Evolutionary conservation across 2,888 invertebrate genomes (phyloP), one percentile per base, ranked within the genome.

Genomic region (Andrena minutula): DNA sequence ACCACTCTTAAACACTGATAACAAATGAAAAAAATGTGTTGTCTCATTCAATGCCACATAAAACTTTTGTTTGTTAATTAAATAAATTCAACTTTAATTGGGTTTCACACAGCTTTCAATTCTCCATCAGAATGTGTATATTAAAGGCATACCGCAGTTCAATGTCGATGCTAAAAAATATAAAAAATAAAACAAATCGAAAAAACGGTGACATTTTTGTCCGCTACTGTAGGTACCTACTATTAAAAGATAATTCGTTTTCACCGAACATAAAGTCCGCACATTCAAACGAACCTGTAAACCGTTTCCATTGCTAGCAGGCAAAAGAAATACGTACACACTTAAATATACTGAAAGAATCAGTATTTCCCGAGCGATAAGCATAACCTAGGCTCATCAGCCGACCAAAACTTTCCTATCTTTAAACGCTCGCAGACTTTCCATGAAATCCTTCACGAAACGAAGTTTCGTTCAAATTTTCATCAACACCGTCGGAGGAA

Each of bases 391-490:
- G 65, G 16, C 68, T 69, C 72, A 56, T 71, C 71, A 61, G 63
- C 56, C 30, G 8, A 1, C 8, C 49, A 3, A 7, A 68, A 69
- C 35, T 51, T 79, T 63, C 49, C 64, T 56, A 41, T 20, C 30
- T 65, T 70, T 35, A 53, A 82, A 69, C 66, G 75, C 60, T 80
- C 63, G 12, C 70, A 28, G 56, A 68, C 68, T 75, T 72, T 68
- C 68, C 81, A 49, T 68, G 56, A 75, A 74, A 75, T 80, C 61
- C 70, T 60, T 71, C 69, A 26, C 16, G 69, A 47, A 68, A 49
- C 56, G 56, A 63, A 75, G 82, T 82, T 82, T 76, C 86, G 84
- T 82, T 86, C 76, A 86, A 86, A 86, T 86, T 86, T 86, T 86
- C 86, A 86, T 86, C 82, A 86, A 79, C 86, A 69, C 60, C 32